Conservation (phyloP, 2,113 vertebrate genomes). For the Archocentrus centrarchus region DNA sequence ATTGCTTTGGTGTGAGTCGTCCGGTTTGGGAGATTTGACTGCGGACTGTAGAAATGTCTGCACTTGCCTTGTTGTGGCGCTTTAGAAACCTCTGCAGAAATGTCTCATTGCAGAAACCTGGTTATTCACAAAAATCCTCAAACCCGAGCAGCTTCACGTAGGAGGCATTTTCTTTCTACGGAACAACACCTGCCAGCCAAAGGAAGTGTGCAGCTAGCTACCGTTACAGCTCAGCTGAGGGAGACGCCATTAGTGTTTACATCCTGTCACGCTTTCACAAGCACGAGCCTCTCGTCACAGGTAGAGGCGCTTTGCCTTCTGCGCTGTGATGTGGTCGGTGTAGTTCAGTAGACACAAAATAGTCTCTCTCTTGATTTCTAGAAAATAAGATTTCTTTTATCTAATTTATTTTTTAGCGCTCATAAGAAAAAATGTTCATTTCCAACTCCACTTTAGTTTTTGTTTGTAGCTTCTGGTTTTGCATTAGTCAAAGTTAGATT, state of each 20-base stretch:
- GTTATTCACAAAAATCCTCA: background rate
- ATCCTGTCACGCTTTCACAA: background rate
- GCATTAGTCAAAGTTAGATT: background rate
- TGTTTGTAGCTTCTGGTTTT: background rate
- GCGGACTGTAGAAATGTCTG: background rate
- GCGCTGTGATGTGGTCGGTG: background rate
- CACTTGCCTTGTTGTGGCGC: background rate
- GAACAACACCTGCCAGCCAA: background rate
- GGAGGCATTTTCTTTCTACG: background rate
- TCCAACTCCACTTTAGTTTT: background rate
- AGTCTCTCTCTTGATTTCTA: background rate
- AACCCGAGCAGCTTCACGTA: background rate
- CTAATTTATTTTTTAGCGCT: background rate
- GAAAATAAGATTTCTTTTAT: background rate
- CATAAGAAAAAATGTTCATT: background rate
- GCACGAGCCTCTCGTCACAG: background rate
- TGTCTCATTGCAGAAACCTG: background rate
- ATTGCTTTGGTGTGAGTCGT: background rate
- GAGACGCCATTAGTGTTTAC: background rate
- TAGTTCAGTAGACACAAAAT: background rate
- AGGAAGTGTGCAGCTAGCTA: background rate
- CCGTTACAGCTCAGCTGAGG: slow-evolving; percentile 1
- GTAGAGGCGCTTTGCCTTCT: background rate
- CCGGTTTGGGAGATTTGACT: background rate
- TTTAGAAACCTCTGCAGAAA: background rate